A percentile compares a stretch with the other conserved stretches of the same genome.
Conservation (phyloP, 2,888 invertebrate genomes). For the Pomacea canaliculata region DNA sequence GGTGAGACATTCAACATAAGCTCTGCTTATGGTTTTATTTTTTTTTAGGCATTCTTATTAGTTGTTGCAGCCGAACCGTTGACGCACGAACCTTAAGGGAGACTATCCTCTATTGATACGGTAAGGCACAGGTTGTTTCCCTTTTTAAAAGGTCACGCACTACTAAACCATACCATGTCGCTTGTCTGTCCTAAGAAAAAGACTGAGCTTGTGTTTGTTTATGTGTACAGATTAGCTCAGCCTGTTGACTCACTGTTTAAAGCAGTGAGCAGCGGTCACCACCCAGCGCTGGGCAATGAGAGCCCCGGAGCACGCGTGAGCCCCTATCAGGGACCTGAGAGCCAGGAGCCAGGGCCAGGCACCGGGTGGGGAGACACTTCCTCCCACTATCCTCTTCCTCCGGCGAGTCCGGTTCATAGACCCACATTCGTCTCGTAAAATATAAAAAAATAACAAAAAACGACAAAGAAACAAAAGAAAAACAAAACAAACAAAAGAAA, state of each 20-base stretch:
- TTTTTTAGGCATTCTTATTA: no score
- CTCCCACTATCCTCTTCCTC: constrained; percentile 67
- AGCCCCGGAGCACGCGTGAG: constrained; percentile 66
- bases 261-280: constrained; percentile 69
- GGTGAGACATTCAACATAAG: no score
- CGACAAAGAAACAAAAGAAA: no score
- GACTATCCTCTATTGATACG: no score
- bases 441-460: no score
- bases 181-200: no score
- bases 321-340: constrained; percentile 50
- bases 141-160: not conserved
- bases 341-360: constrained; percentile 70
- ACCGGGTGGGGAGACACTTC: constrained; percentile 54
- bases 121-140: not conserved
- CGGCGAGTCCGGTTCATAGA: constrained; percentile 35
- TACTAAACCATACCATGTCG: no score
- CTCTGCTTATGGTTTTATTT: no score
- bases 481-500: not conserved
- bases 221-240: not conserved
- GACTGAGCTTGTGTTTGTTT: no score
- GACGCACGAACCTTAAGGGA: no score
- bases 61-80: no score
- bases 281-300: constrained; percentile 65
- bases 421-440: constrained; percentile 32
- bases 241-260: constrained; percentile 56